phyloP scores from a whole-genome alignment of 2,888 invertebrate species.

The Panopea generosa region DNA sequence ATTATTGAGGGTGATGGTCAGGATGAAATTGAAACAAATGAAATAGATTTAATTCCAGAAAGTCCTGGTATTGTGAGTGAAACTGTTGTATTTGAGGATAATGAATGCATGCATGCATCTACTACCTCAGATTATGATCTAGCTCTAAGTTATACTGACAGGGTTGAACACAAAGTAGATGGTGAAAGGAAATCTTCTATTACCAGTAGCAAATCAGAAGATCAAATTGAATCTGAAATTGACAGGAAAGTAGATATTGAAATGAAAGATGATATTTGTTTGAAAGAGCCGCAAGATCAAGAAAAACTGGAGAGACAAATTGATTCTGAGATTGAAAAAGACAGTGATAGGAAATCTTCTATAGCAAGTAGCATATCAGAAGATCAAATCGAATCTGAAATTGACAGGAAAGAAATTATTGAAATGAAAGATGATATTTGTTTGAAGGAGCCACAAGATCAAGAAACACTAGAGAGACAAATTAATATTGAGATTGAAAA shows the following conservation, averaged over 20 bases:
- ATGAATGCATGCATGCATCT: conserved; percentile 14
- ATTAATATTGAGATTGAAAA: conserved; percentile 38
- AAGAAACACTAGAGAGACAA: conserved; percentile 3
- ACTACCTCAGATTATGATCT: conserved; percentile 54
- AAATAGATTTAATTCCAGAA: conserved; percentile 28
- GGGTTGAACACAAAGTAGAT: conserved; percentile 37
- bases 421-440: neutral
- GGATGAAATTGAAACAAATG: conserved; percentile 33
- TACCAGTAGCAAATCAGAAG: neutral
- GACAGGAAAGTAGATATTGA: neutral
- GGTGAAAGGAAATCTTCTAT: conserved; percentile 18
- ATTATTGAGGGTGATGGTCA: conserved; percentile 64
- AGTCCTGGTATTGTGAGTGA: conserved; percentile 47
- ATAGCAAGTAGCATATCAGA: neutral
- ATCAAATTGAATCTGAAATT: conserved; percentile 1
- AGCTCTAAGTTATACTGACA: conserved; percentile 46
- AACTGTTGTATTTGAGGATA: conserved; percentile 37
- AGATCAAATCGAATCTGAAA: conserved; percentile 1
- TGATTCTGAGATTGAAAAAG: too few relatives aligned
- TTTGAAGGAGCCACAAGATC: too few relatives aligned
- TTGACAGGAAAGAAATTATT: neutral
- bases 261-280: too few relatives aligned
- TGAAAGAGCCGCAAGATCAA: too few relatives aligned
- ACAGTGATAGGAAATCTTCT: conserved; percentile 17
- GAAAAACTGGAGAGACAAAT: too few relatives aligned